These are phyloP conservation scores for Chelonus formosanus DNA, from an alignment of 2,888 invertebrate genomes.

Conservation along the genomic window DNA sequence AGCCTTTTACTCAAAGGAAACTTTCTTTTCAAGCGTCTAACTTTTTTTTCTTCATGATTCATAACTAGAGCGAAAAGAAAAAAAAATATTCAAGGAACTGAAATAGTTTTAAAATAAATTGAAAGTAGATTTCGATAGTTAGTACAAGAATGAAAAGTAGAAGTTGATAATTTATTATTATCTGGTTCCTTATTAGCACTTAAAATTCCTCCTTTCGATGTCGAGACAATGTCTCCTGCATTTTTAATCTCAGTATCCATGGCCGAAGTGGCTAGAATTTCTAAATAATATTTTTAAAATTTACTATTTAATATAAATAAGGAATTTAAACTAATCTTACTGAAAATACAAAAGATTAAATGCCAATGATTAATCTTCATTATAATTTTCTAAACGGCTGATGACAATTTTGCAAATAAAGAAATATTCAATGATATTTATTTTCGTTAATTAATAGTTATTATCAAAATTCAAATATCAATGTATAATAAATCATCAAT, in stretches of 20 bases:
- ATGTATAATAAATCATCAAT: no score
- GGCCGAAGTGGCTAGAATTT: no score
- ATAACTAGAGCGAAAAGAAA: no score
- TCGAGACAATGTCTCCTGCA: no score
- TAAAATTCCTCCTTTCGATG: no score
- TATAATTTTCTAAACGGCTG: neutral
- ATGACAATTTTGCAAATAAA: neutral
- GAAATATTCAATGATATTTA: neutral
- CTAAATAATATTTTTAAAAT: neutral
- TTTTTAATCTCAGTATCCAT: no score
- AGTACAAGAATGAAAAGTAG: no score
- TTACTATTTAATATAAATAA: neutral
- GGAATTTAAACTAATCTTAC: neutral
- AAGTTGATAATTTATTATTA: no score
- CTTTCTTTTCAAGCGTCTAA: neutral
- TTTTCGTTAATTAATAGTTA: neutral
- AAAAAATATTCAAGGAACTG: no score
- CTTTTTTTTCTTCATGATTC: neutral
- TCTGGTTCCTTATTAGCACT: no score
- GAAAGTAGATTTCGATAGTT: no score
- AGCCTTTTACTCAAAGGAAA: neutral
- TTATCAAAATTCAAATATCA: neutral
- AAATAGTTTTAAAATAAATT: no score
- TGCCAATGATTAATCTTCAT: slow-evolving; percentile 4
- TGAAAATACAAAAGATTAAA: neutral